Percentiles rank a stretch among this genome's conserved stretches.
Conservation (phyloP, 30 jellyfish, hydroid and myxozoan species). For the Turritopsis rubra region DNA sequence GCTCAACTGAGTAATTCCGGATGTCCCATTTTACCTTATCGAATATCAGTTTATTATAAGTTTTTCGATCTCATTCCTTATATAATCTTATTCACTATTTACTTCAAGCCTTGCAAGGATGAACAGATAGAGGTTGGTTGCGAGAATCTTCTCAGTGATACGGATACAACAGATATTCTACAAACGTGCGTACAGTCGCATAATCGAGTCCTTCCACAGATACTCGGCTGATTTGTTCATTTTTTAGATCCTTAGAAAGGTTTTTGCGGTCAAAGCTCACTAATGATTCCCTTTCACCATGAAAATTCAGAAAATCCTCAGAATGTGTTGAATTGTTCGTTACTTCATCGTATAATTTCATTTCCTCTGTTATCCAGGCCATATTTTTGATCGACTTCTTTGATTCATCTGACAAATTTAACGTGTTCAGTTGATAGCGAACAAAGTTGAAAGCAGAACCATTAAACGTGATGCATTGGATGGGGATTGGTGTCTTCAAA, state of each 20-base stretch:
- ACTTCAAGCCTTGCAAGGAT: too few relatives aligned
- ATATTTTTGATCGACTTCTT: slow-evolving; percentile 48
- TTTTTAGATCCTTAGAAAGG: slow-evolving; percentile 3
- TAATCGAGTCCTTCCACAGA: slow-evolving; percentile 9
- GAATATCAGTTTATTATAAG: too few relatives aligned
- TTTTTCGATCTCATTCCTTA: too few relatives aligned
- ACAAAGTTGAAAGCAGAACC: slow-evolving; percentile 45
- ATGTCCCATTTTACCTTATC: too few relatives aligned
- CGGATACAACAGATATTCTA: slow-evolving; percentile 22
- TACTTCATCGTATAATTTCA: slow-evolving; percentile 51
- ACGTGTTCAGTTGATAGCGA: slow-evolving; percentile 73
- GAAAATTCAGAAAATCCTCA: background rate
- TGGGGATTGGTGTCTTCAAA: slow-evolving; percentile 44
- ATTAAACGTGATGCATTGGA: slow-evolving; percentile 53
- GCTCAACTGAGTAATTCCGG: too few relatives aligned
- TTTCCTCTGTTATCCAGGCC: slow-evolving; percentile 50
- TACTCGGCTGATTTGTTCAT: slow-evolving; percentile 13
- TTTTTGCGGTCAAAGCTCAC: slow-evolving; percentile 19
- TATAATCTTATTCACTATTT: too few relatives aligned
- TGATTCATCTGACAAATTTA: slow-evolving; percentile 39
- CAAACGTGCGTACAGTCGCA: slow-evolving; percentile 1
- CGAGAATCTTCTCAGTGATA: too few relatives aligned
- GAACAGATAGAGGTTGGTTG: too few relatives aligned
- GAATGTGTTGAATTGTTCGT: background rate
- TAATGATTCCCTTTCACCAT: slow-evolving; percentile 18